These are phyloP conservation scores for Lepeophtheirus nordmannii DNA, from an alignment of 2,888 invertebrate species.

Conservation along the genomic window DNA sequence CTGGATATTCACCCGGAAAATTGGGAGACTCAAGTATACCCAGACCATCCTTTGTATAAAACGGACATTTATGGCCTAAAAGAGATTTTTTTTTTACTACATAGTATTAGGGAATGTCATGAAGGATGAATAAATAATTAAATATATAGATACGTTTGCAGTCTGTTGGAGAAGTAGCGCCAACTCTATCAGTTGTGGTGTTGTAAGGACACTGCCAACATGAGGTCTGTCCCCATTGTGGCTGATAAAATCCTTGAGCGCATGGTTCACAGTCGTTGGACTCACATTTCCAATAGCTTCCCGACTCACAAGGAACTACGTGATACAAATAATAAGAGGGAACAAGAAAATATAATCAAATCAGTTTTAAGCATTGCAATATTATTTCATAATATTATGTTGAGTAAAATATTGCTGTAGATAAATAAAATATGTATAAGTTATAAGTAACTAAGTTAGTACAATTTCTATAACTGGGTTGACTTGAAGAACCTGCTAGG, in stretches of 20 bases:
- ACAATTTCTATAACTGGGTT: too few species aligned
- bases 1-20: slow-evolving; percentile 37
- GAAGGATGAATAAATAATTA: background rate
- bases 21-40: slow-evolving; percentile 37
- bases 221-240: slow-evolving; percentile 32
- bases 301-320: slow-evolving; percentile 31
- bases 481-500: too few species aligned
- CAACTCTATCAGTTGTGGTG: slow-evolving; percentile 34
- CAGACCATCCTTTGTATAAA: slow-evolving; percentile 29
- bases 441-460: too few species aligned
- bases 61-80: slow-evolving; percentile 29
- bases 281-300: slow-evolving; percentile 32
- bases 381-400: too few species aligned
- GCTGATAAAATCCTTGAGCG: slow-evolving; percentile 34
- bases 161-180: slow-evolving; percentile 31
- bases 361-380: too few species aligned
- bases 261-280: slow-evolving; percentile 32
- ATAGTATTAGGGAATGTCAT: too few species aligned
- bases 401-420: too few species aligned
- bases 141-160: slow-evolving; percentile 34
- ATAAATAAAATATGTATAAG: too few species aligned
- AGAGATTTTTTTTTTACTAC: slow-evolving; percentile 10
- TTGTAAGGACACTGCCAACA: slow-evolving; percentile 35
- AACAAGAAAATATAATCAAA: background rate
- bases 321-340: background rate